Base-by-base conservation (phyloP, 1,140 invertebrate species). In the Lordiphosa stackelbergi region DNA sequence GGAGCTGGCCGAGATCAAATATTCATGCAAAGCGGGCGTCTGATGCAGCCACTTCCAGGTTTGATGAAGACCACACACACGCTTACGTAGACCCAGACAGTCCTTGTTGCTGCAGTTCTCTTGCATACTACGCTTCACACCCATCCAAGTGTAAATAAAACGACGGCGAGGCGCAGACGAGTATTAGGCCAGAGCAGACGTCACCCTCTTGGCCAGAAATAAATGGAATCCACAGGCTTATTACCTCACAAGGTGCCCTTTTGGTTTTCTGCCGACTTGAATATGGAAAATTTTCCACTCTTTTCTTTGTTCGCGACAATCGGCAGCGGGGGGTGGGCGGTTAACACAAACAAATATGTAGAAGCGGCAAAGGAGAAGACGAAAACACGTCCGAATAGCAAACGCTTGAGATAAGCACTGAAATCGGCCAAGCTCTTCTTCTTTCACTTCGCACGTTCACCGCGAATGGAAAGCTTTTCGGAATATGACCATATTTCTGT, bases 31-130 rank as follows among this genome's bases (percentile, higher is more conserved):
- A 69, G 93, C 92, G 69, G 94, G 93, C 43, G 95, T 96, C 88
- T 95, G 94, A 88, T 96, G 95, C 85, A 96, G 88, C 95, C 95
- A 96, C 95, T 96, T 96, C 92, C 93, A 96, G 75, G 94, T 96
- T 88, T 95, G 94, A 88, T 96, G 94, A 88, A 95, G 91, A 88
- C 90, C 90, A 88, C 93, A 94, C 88, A 93, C 92, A 89, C 94
- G 93, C 90, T 92, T 92, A 89, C 94, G 92, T 89, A 95, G 93
- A 90, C 92, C 93, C 90, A 95, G 89, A 91, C 93, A 95, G 88
- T 95, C 94, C 89, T 88, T 88, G 65, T 93, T 93, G 88, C 42
- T 66, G 53, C 72, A 72, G 40, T 63, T 83, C 11, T 48, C 66
- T 81, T 59, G 75, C 75, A 81, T 81, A 58, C 75, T 75, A 75